These are phyloP conservation scores for Bambusicola thoracicus DNA, from an alignment of 2,113 vertebrate genomes.

Conservation along the genomic window DNA sequence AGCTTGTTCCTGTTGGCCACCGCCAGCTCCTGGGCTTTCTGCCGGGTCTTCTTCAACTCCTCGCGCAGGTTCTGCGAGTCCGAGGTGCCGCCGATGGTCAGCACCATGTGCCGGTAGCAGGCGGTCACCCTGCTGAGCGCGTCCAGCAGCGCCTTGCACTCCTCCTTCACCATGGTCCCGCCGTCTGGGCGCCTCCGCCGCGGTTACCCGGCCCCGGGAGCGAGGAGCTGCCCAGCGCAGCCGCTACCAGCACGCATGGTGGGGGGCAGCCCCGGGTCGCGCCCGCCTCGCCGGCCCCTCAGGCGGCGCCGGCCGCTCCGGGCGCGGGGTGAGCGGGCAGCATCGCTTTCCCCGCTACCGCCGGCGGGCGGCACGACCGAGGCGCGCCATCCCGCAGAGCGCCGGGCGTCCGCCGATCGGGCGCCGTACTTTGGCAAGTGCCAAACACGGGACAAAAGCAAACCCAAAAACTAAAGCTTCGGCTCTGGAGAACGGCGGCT, in stretches of 20 bases:
- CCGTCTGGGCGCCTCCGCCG: background rate
- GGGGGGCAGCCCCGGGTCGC: background rate
- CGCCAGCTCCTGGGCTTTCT: constrained; percentile 93
- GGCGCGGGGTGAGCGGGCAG: too few species aligned
- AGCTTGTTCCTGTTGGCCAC: constrained; percentile 87
- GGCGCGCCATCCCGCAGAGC: too few species aligned
- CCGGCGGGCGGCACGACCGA: background rate
- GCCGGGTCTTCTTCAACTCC: constrained; percentile 91
- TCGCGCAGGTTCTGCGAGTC: constrained; percentile 94
- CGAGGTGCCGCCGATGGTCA: constrained; percentile 92
- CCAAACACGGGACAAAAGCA: too few species aligned
- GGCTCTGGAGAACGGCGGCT: too few species aligned
- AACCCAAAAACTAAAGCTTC: too few species aligned
- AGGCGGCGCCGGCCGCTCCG: background rate
- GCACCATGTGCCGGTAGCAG: constrained; percentile 93
- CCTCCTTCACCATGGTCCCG: constrained; percentile 87
- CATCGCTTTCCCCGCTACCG: too few species aligned
- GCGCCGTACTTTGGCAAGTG: too few species aligned
- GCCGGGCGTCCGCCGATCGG: too few species aligned
- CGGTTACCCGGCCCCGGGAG: background rate
- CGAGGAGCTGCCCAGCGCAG: background rate
- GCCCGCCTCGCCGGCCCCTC: background rate
- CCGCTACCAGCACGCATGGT: background rate
- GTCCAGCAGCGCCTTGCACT: constrained; percentile 94
- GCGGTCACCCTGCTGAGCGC: constrained; percentile 93